These are phyloP conservation scores for Lanistes nyassanus DNA, from an alignment of 1,140 invertebrate species.

Conservation along the genomic window DNA sequence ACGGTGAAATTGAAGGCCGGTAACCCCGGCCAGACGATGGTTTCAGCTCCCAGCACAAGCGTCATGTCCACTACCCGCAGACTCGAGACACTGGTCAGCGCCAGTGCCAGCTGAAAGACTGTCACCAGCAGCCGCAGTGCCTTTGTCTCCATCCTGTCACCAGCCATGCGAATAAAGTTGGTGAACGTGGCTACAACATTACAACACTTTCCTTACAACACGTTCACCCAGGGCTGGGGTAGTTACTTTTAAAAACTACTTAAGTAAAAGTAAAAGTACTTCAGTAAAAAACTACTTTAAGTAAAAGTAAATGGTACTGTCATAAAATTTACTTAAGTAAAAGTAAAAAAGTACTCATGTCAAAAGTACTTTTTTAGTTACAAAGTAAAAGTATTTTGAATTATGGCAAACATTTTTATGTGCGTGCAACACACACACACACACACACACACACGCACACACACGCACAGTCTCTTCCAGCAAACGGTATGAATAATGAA, in stretches of 20 bases:
- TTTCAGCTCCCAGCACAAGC: constrained; percentile 20
- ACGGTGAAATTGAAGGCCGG: constrained; percentile 39
- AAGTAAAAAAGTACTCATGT: not conserved
- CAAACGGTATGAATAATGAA: no score
- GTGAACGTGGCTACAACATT: not conserved
- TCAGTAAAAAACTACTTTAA: no score
- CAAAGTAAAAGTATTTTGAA: no score
- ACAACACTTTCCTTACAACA: not conserved
- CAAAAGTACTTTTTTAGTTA: no score
- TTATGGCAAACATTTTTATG: no score
- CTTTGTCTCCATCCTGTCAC: not conserved
- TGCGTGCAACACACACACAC: no score
- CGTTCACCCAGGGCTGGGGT: not conserved
- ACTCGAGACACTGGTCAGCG: no score
- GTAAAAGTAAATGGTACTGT: not conserved
- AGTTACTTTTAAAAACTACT: no score
- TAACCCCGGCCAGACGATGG: constrained; percentile 43
- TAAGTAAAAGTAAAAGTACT: no score
- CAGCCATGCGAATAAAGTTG: not conserved
- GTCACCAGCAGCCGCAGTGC: not conserved
- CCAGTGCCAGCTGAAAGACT: not conserved
- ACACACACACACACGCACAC: no score
- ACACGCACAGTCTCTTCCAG: no score
- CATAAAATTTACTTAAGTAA: not conserved
- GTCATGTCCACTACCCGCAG: constrained; percentile 36